Base-by-base conservation (phyloP, 2,888 invertebrate species). In the Chalcis sispes region DNA sequence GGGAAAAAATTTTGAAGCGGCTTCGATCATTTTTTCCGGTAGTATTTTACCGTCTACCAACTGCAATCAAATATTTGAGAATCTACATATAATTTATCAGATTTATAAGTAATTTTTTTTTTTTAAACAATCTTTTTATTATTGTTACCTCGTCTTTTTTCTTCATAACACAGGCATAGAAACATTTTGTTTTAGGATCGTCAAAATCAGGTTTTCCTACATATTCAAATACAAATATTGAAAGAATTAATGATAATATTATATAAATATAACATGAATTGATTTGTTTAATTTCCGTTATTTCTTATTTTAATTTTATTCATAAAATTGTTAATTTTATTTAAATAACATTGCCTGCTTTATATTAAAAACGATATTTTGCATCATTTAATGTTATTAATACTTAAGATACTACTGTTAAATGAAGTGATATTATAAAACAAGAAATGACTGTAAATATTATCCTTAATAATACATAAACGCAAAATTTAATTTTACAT, bases 141-240 rank as follows among this genome's bases (percentile, higher is more conserved):
- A 29, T 7, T 50, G 61, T 65, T 18, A 72, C 72, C 1, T 8
- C 27, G 36, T 50, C 59, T 0, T 1, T 1, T 50, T 72, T 65
- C 20, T 59, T 72, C 58, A 66, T 36, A 0, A 72, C 0, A 18
- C 72, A 72, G 20, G 65, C 72, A 10, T 58, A 13, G 20, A 65
- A 58, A 20, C 65, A 72, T 25, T 65, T 65, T 1, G 36, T n/a
- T 36, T 72, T 65, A 0, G 58, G 36, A 46, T 72, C 72, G 36
- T 72, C 32, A 0, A 1, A 1, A 20, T 66, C 20, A 0, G 59
- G 48, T 18, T 32, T 32, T 32, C 10, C 58, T 25, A 32, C 27
- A 32, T 23, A 27, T 15, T 7, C 7, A 58, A 36, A 7, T 7
- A 36, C 5, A 58, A 15, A 7, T 58, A 32, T 27, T 29, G 27